Evolutionary conservation across 2,113 vertebrate genomes (phyloP).

Genomic region (Chloropsis cyanopogon): DNA sequence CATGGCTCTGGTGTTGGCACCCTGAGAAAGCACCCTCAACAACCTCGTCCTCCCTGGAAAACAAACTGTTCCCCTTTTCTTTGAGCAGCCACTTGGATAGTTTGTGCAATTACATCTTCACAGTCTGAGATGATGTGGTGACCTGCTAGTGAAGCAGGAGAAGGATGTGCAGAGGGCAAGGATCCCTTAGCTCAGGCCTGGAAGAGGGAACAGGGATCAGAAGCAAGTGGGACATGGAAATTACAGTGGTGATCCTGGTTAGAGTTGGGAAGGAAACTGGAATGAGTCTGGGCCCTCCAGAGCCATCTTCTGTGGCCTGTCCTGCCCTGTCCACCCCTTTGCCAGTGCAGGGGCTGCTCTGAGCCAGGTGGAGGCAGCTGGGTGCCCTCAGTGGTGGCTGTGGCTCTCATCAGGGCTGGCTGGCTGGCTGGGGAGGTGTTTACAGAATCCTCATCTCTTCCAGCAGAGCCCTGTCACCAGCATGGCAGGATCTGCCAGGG

Average conservation of each 20-base stretch:
- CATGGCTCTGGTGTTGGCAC: not conserved
- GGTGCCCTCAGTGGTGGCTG: not conserved
- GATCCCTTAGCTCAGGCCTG: not conserved
- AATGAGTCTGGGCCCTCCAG: not conserved
- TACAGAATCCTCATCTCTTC: not conserved
- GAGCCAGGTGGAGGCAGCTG: not conserved
- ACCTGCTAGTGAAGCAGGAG: not conserved
- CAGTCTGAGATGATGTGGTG: not conserved
- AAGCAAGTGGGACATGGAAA: not conserved
- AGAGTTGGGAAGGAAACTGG: not conserved
- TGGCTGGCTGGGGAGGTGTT: not conserved
- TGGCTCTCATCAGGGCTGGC: not conserved
- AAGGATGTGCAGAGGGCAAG: not conserved
- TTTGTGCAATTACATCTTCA: not conserved
- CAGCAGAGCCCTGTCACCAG: constrained; percentile 33
- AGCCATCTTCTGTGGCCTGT: not conserved
- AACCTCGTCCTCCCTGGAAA: not conserved
- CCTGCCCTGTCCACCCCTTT: not conserved
- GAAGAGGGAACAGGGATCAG: not conserved
- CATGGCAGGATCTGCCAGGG: not conserved
- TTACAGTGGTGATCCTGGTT: accelerated
- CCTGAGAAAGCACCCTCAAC: not conserved
- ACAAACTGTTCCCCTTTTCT: not conserved
- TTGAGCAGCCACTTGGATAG: not conserved
- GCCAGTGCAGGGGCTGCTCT: not conserved